Evolutionary conservation across 2,888 invertebrate genomes (phyloP).

Genomic region (Leuctra nigra): DNA sequence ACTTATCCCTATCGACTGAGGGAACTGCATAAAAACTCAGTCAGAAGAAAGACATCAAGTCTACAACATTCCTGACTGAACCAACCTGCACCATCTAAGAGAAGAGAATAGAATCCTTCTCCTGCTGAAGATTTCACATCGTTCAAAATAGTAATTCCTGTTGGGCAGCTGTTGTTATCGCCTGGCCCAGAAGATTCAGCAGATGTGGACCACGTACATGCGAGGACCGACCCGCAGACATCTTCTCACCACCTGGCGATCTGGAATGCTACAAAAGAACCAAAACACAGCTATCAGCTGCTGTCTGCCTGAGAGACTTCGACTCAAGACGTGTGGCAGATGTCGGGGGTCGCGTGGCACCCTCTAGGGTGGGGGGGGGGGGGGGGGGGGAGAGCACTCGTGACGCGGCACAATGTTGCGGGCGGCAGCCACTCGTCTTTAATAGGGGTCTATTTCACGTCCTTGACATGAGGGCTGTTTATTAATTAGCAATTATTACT

Average conservation of each 20-base stretch:
- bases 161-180: slow-evolving; percentile 1
- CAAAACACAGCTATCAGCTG: not conserved
- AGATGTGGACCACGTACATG: too few relatives aligned
- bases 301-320: not conserved
- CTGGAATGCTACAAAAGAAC: slow-evolving; percentile 8
- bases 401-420: not conserved
- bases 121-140: not conserved
- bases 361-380: not conserved
- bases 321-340: slow-evolving; percentile 6
- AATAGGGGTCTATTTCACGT: too few relatives aligned
- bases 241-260: slow-evolving; percentile 4
- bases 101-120: too few relatives aligned
- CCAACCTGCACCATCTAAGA: too few relatives aligned
- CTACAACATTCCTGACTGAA: too few relatives aligned
- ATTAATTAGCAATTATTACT: too few relatives aligned
- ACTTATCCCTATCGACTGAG: too few relatives aligned
- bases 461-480: too few relatives aligned
- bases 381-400: not conserved
- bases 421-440: too few relatives aligned
- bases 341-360: slow-evolving; percentile 7
- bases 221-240: too few relatives aligned
- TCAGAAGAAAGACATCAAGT: too few relatives aligned
- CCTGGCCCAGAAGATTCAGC: not conserved
- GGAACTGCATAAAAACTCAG: too few relatives aligned
- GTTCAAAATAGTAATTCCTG: not conserved